These are phyloP conservation scores for Magallana gigas DNA, from an alignment of 1,140 invertebrate species.

Conservation along the genomic window DNA sequence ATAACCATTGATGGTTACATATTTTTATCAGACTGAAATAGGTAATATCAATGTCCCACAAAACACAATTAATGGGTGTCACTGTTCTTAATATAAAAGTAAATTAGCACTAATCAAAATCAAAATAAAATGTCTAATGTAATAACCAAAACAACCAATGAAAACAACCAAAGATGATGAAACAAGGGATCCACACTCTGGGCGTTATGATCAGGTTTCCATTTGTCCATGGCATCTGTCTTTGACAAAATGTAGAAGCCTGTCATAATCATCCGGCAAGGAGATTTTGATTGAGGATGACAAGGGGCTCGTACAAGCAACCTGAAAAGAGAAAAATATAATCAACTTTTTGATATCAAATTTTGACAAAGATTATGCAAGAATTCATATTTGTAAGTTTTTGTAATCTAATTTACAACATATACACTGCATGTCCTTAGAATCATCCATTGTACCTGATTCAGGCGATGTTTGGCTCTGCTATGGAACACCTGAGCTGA, in stretches of 20 bases:
- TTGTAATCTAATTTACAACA: too few species aligned
- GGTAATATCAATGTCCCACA: too few species aligned
- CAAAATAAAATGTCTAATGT: too few species aligned
- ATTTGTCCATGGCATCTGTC: not conserved
- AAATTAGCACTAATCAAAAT: too few species aligned
- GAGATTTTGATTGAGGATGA: constrained; percentile 15
- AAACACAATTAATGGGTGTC: too few species aligned
- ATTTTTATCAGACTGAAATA: too few species aligned
- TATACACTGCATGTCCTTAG: too few species aligned
- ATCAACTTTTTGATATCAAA: too few species aligned
- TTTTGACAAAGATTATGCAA: too few species aligned
- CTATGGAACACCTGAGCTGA: constrained; percentile 57
- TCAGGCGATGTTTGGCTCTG: constrained; percentile 49
- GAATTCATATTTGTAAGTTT: too few species aligned
- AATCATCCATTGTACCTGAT: constrained; percentile 51
- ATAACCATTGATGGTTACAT: too few species aligned
- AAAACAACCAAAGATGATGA: not conserved
- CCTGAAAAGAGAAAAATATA: not conserved
- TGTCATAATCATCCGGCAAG: constrained; percentile 1
- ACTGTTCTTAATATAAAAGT: too few species aligned
- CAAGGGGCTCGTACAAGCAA: not conserved
- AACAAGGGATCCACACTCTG: not conserved
- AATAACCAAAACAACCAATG: not conserved
- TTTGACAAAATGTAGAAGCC: not conserved
- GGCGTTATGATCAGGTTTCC: not conserved